A percentile compares a stretch with the other conserved stretches of the same genome.
These are phyloP conservation scores for Stegastes partitus DNA, from an alignment of 2,113 vertebrate species.

Conservation along the genomic window DNA sequence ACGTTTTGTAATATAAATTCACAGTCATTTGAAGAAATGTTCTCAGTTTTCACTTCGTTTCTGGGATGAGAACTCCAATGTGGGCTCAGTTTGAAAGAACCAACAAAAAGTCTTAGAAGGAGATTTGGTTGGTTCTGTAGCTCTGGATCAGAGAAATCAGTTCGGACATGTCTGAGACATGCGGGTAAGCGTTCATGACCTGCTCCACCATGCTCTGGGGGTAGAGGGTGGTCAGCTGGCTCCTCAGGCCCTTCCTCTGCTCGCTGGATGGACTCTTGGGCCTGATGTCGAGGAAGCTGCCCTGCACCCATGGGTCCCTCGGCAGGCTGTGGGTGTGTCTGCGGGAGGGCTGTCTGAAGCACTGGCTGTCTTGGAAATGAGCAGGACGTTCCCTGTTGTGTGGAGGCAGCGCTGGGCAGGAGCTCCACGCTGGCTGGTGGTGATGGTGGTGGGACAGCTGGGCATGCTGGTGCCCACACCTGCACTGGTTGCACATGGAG, in stretches of 20 bases:
- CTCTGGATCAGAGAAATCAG: conserved; percentile 78
- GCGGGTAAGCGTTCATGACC: conserved; percentile 70
- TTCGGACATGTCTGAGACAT: conserved; percentile 64
- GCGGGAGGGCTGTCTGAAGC: background rate
- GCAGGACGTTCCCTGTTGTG: conserved; percentile 2
- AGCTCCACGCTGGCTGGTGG: conserved; percentile 42
- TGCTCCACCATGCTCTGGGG: conserved; percentile 75
- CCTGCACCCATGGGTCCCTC: conserved; percentile 23
- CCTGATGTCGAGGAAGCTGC: background rate
- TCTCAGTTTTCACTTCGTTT: conserved; percentile 11
- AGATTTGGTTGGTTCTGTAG: conserved; percentile 48
- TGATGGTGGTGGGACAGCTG: background rate
- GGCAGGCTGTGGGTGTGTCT: conserved; percentile 43
- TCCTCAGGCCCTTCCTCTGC: conserved; percentile 63
- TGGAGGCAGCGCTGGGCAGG: conserved; percentile 55
- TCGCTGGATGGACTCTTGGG: conserved; percentile 23
- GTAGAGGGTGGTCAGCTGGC: conserved; percentile 81
- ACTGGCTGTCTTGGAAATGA: conserved; percentile 20
- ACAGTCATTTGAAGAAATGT: conserved; percentile 14
- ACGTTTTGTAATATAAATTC: conserved; percentile 11
- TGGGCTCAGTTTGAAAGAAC: conserved; percentile 25
- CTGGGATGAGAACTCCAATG: conserved; percentile 27
- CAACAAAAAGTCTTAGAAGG: conserved; percentile 30
- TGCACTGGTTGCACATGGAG: conserved; percentile 26
- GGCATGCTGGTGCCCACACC: conserved; percentile 39